Evolutionary conservation across 1,140 invertebrate genomes (phyloP).

Genomic region (Trachelipus rathkii): DNA sequence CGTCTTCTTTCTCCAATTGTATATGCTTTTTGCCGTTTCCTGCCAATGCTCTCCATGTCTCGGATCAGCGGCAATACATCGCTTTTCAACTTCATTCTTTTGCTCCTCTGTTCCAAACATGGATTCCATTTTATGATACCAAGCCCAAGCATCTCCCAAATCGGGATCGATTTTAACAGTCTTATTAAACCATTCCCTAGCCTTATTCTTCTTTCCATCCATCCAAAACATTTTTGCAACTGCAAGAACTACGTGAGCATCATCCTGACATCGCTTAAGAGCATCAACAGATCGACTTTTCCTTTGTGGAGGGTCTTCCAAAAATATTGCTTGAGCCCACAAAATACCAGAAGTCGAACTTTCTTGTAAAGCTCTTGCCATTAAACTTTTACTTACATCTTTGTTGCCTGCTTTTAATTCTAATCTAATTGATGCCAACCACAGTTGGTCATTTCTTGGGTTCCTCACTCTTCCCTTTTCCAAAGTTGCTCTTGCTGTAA

Average conservation of each 20-base stretch:
- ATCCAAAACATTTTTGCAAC: constrained; percentile 87
- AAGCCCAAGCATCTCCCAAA: constrained; percentile 95
- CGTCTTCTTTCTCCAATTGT: constrained; percentile 87
- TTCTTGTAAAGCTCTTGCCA: constrained; percentile 79
- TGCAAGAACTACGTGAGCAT: constrained; percentile 90
- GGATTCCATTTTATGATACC: constrained; percentile 95
- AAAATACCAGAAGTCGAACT: constrained; percentile 88
- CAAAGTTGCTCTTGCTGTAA: constrained; percentile 90
- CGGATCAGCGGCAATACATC: constrained; percentile 87
- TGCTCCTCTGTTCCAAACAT: constrained; percentile 77
- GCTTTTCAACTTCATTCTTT: constrained; percentile 72
- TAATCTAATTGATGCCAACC: constrained; percentile 89
- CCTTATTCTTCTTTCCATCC: constrained; percentile 88
- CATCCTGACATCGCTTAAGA: constrained; percentile 95
- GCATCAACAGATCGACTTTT: constrained; percentile 98
- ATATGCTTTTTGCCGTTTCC: constrained; percentile 85
- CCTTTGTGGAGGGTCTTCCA: constrained; percentile 88
- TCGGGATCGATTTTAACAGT: constrained; percentile 94
- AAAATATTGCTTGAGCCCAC: constrained; percentile 97
- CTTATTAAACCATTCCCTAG: constrained; percentile 95
- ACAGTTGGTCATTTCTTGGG: constrained; percentile 81
- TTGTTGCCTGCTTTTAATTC: constrained; percentile 68
- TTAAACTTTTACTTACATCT: constrained; percentile 59
- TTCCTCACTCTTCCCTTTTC: constrained; percentile 91
- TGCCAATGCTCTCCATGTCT: constrained; percentile 97